Conservation (phyloP, 2,888 invertebrate species). For the Philonicus albiceps region DNA sequence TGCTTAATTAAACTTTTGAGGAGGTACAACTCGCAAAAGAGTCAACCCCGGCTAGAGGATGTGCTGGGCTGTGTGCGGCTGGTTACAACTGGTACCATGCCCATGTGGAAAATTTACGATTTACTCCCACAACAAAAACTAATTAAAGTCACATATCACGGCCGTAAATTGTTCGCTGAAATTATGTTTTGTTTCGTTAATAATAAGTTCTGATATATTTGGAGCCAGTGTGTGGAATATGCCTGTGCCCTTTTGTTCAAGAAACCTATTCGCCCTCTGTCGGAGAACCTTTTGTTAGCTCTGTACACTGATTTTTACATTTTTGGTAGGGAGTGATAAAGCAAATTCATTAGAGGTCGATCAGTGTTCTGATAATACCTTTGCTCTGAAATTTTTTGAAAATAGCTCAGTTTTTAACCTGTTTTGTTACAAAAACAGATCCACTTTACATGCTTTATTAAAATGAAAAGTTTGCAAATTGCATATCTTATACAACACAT, state of each 20-base stretch:
- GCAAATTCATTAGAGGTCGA: neutral
- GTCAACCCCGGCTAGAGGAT: neutral
- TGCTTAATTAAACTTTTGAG: slow-evolving; percentile 38
- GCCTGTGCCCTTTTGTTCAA: neutral
- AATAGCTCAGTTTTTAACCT: neutral
- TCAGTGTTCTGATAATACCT: neutral
- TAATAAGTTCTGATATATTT: neutral
- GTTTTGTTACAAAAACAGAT: neutral
- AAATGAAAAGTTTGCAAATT: neutral
- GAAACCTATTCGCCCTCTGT: neutral
- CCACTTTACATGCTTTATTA: neutral
- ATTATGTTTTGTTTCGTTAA: neutral
- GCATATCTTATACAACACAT: neutral
- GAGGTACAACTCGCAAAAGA: neutral
- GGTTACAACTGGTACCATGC: slow-evolving; percentile 22
- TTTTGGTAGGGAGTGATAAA: neutral
- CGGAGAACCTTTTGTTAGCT: neutral
- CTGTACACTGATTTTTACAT: neutral
- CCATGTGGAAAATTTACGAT: neutral
- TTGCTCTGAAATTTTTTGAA: neutral
- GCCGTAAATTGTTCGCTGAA: neutral
- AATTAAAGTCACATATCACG: slow-evolving; percentile 30
- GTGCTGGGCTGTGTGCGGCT: neutral
- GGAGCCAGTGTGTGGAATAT: neutral
- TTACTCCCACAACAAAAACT: neutral